Evolutionary conservation across 1,140 invertebrate species (phyloP), one percentile per base, ranked within the genome.

Genomic region (Sitophilus oryzae): DNA sequence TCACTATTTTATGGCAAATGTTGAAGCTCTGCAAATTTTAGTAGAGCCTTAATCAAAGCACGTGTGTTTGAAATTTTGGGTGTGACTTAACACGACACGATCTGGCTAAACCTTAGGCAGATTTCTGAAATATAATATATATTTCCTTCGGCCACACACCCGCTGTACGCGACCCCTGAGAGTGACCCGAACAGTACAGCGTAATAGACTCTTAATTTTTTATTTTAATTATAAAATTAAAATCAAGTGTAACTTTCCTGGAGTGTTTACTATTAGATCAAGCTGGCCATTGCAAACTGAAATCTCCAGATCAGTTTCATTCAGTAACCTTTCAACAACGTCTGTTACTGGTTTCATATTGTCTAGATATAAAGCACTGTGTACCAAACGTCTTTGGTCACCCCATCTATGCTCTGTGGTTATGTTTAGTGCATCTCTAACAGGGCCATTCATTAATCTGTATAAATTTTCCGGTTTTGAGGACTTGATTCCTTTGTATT

Each of bases 341-440:
- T 83, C 66, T 8, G 82, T 79, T 20, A 87, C 87, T 10, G 89
- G 86, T 66, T 88, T 89, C 89, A 93, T 92, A 62, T 92, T 92
- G 66, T 93, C 90, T 15, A 58, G 79, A 15, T 52, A 57, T 19
- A 89, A 76, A 8, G 66, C 70, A 25, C 64, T 52, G 68, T 91
- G 91, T 0, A 91, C 88, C 0, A 49, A 25, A 3, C 57, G 55
- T 3, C 79, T 78, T 63, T 84, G 44, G 4, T 25, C 21, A 11
- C 44, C 81, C 82, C 85, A 91, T 79, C 84, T 14, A 6, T n/a
- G 11, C 9, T 9, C n/a, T 35, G 34, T 9, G n/a, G 40, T 16
- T 38, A 72, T 67, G n/a, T 63, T 68, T 0, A 91, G 72, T 4
- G 80, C 80, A 43, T 77, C 49, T 54, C 79, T 84, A 1, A 90